These are phyloP conservation scores for Limenitis camilla DNA, from an alignment of 2,888 invertebrate genomes.

Conservation along the genomic window DNA sequence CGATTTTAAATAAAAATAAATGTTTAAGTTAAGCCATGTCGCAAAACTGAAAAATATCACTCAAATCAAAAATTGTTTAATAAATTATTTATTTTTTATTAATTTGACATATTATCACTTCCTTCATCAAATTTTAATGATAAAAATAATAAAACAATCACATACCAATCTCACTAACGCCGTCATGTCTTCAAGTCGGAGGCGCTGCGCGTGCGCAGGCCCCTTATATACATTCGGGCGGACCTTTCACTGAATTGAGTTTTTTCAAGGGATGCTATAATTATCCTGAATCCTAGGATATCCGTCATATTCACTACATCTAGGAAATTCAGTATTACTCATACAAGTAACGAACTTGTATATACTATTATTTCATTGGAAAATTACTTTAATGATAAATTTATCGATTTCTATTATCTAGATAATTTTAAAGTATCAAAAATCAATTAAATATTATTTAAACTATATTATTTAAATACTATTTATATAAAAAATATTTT, in stretches of 20 bases:
- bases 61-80: no score
- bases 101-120: not conserved
- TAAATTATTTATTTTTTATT: no score
- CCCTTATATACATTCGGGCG: constrained; percentile 59
- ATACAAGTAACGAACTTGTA: not conserved
- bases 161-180: constrained; percentile 63
- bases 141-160: constrained; percentile 24
- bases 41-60: no score
- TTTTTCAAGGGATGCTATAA: constrained; percentile 40
- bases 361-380: no score
- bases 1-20: no score
- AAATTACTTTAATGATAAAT: no score
- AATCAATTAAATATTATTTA: no score
- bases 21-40: no score
- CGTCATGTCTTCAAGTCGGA: constrained; percentile 47
- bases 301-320: not conserved
- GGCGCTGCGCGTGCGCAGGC: constrained; percentile 54
- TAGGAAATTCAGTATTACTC: not conserved
- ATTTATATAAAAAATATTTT: no score
- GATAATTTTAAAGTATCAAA: no score
- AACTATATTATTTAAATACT: no score
- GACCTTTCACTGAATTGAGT: constrained; percentile 57
- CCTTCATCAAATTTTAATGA: not conserved
- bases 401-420: no score
- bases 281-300: constrained; percentile 12